Conservation (phyloP, 2,797 vertebrate genomes). For the Balearica regulorum region DNA sequence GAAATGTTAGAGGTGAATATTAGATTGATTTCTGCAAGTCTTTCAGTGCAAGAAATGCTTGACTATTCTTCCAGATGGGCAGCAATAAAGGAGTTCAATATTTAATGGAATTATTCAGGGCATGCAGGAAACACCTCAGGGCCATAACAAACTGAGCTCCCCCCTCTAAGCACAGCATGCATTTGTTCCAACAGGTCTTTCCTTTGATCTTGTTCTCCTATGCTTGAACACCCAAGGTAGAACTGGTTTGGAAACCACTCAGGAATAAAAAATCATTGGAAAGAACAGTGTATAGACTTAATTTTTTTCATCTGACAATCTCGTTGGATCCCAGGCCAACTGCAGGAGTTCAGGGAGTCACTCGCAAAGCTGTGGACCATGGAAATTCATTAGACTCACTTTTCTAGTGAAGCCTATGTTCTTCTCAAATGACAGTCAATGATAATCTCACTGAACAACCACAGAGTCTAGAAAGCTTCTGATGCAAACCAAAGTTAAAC, state of each 20-base stretch:
- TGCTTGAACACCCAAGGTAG: neutral
- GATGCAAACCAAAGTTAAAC: neutral
- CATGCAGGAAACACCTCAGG: neutral
- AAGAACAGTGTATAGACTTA: neutral
- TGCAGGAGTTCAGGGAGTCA: neutral
- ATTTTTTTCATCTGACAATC: neutral
- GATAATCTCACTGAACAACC: neutral
- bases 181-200: neutral
- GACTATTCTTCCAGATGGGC: neutral
- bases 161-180: neutral
- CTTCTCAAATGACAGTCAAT: neutral
- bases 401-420: neutral
- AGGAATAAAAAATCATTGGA: neutral
- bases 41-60: neutral
- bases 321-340: neutral
- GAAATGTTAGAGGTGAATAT: neutral
- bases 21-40: neutral
- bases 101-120: neutral
- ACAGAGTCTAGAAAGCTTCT: neutral
- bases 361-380: neutral
- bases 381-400: neutral
- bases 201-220: neutral
- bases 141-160: neutral
- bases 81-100: neutral
- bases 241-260: neutral